Conservation (phyloP, 2,113 vertebrate species). For the Saguinus midas region DNA sequence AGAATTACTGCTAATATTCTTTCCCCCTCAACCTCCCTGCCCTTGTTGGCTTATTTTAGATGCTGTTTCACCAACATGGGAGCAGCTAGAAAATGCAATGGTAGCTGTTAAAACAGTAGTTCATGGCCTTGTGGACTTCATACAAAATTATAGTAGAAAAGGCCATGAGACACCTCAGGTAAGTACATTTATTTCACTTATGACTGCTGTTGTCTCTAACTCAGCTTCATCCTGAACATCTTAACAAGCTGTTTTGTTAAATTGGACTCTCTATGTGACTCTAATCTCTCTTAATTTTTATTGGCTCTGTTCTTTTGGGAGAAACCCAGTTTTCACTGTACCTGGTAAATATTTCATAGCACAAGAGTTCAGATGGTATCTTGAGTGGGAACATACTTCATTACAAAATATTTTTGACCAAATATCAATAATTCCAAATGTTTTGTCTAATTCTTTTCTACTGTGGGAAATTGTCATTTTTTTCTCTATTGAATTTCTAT, state of each 20-base stretch:
- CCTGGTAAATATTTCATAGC: background rate
- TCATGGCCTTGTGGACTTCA: constrained; percentile 96
- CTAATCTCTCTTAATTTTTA: background rate
- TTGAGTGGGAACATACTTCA: background rate
- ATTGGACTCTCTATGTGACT: background rate
- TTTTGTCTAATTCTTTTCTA: constrained; percentile 41
- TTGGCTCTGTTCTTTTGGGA: background rate
- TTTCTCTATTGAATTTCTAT: constrained; percentile 30
- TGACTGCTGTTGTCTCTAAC: background rate
- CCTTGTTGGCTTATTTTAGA: constrained; percentile 84
- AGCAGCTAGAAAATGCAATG: constrained; percentile 95
- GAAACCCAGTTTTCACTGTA: constrained; percentile 5
- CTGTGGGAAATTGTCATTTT: constrained; percentile 15
- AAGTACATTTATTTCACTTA: constrained; percentile 39
- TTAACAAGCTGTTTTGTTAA: constrained; percentile 25
- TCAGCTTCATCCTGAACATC: background rate
- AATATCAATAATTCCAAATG: background rate
- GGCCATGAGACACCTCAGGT: constrained; percentile 96
- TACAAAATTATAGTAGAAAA: constrained; percentile 98
- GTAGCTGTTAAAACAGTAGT: constrained; percentile 96
- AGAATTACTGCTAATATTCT: constrained; percentile 40
- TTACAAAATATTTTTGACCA: constrained; percentile 30
- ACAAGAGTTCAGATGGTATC: background rate
- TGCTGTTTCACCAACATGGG: constrained; percentile 92
- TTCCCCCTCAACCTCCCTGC: background rate